Evolutionary conservation across 2,888 invertebrate species (phyloP), one percentile per base, ranked within the genome.

Genomic region (Catocala fraxini): DNA sequence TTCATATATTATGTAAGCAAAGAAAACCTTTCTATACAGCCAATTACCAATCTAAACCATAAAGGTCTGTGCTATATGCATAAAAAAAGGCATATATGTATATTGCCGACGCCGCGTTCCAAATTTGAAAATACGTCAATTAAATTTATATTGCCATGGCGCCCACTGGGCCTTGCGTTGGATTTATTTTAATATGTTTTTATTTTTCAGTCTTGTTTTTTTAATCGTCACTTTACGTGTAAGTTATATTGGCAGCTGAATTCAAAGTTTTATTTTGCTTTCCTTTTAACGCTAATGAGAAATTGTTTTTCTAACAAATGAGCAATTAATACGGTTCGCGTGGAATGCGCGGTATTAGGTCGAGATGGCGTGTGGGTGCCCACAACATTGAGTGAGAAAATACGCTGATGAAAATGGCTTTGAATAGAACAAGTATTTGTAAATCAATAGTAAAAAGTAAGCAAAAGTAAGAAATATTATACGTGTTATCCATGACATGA

Each of bases 101-200:
- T 47, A 49, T 41, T 33, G 46, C 51, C 13, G 35, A 39, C 7
- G n/a, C 15, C 60, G 48, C 49, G 57, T 72, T 67, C 70, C 34
- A 62, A 65, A 46, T 68, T 70, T 46, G 34, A 71, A 73, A 65
- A 64, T 52, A 35, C 56, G 51, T 55, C 74, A 73, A 74, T 73
- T 71, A 59, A 70, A 70, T 66, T 45, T 60, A 59, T 59, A 72
- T 64, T 67, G 59, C 58, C 51, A 69, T 42, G 12, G 47, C 51
- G 15, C 42, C 6, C 13, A 60, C 41, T 59, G 61, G 45, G 49
- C 13, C 46, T 42, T 25, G n/a, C 7, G 45, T 15, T 35, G 45
- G 41, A 51, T 72, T 68, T 64, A 47, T 64, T 58, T 13, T 42
- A 34, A 33, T 4, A 42, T 65, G 9, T 42, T 59, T 55, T 68